Evolutionary conservation across 2,113 vertebrate genomes (phyloP), one percentile per base, ranked within the genome.

Genomic region (Gadus macrocephalus): DNA sequence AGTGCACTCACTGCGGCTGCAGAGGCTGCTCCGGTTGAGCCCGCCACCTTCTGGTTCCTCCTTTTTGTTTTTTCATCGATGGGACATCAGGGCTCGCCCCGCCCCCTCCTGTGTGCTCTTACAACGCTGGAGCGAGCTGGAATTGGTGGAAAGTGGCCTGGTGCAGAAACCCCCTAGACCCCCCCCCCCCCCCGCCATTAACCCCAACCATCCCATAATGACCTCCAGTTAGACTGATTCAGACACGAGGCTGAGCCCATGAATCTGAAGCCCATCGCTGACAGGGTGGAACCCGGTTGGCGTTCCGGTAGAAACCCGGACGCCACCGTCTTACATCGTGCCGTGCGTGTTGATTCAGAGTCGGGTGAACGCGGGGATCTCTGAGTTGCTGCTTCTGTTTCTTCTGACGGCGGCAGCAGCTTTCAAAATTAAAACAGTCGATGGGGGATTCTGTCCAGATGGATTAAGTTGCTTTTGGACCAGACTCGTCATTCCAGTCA

Each of bases 1-100:
- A 99, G 72, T 99, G 97, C 83, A 98, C 96, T 27, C 97, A 99
- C 85, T 98, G 97, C 3, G 97, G 97, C 62, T 99, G 97, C 86
- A 92, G 97, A 81, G 97, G 97, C 72, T 99, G 97, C 67, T 99
- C 97, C 17, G 97, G 97, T 61, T 99, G 89, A 94, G 59, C 38
- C 17, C 11, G 20, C 3, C 7, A 3, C 25, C 12, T 59, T n/a
- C 19, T 14, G 15, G n/a, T 58, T 17, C n/a, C 19, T 60, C n/a
- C 15, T 59, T 59, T 19, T 59, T 59, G 7, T 61, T 61, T 8
- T 64, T 64, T 53, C 75, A 70, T 28, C 4, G 12, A 25, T 61
- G 66, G 53, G 64, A 64, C 62, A 58, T 69, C 58, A 12, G 68
- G 72, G 63, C 78, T 86, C 76, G 66, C 69, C 68, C 68, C 62